Percentiles rank a stretch among this genome's conserved stretches.
Evolutionary conservation across 2,797 vertebrate species (phyloP).

Genomic region (Podargus strigoides): DNA sequence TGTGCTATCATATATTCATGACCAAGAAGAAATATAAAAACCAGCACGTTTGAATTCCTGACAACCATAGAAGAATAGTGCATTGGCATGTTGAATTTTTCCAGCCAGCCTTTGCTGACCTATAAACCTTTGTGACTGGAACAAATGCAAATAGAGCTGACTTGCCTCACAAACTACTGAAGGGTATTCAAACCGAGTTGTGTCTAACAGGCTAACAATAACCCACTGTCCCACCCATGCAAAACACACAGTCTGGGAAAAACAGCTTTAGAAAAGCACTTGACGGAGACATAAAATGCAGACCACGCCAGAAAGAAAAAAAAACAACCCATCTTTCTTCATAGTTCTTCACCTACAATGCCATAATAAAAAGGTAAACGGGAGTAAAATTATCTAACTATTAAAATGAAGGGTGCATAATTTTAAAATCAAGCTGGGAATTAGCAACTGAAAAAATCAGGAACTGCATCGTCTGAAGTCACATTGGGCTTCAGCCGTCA

Average conservation of each 20-base stretch:
- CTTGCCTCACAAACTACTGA: conserved; percentile 91
- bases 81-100: conserved; percentile 81
- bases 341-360: conserved; percentile 11
- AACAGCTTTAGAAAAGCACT: conserved; percentile 72
- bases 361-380: background rate
- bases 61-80: conserved; percentile 81
- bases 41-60: conserved; percentile 75
- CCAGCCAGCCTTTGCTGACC: conserved; percentile 90
- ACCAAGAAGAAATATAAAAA: conserved; percentile 70
- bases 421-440: background rate
- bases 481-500: background rate
- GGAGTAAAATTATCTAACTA: background rate
- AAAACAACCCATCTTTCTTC: conserved; percentile 10
- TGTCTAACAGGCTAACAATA: conserved; percentile 83
- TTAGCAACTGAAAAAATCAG: background rate
- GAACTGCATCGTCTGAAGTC: background rate
- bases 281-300: conserved; percentile 60
- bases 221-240: conserved; percentile 79
- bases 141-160: conserved; percentile 95
- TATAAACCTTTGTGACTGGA: conserved; percentile 96
- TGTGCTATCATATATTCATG: conserved; percentile 74
- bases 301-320: background rate
- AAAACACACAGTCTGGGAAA: conserved; percentile 77
- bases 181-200: conserved; percentile 88
- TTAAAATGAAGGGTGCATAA: background rate